phyloP scores from a whole-genome alignment of 1,140 invertebrate genomes.

The Drosophila eugracilis region DNA sequence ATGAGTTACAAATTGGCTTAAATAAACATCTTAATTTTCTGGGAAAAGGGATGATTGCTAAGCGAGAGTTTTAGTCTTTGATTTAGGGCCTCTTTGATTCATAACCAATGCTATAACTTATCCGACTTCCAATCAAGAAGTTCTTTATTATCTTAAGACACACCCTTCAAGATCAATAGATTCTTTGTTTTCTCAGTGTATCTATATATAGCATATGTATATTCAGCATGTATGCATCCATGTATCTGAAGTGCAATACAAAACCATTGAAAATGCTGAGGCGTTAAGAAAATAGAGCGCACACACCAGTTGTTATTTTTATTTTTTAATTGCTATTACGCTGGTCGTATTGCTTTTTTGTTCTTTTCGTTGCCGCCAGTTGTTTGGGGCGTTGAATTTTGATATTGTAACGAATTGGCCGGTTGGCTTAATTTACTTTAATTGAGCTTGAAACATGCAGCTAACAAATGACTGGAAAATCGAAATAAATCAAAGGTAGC shows the following conservation, averaged over 20 bases:
- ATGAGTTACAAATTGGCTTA: no score
- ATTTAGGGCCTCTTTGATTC: neutral
- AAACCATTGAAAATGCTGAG: conserved; percentile 77
- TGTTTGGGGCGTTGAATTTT: conserved; percentile 54
- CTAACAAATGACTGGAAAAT: conserved; percentile 55
- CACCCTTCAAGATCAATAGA: neutral
- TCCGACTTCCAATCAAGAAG: neutral
- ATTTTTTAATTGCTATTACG: conserved; percentile 79
- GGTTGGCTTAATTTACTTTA: conserved; percentile 73
- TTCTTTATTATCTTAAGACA: neutral
- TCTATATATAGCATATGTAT: conserved; percentile 28
- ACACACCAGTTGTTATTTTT: conserved; percentile 78
- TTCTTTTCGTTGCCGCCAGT: conserved; percentile 33
- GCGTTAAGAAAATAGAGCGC: conserved; percentile 81
- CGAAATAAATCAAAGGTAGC: conserved; percentile 8
- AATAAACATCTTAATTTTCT: neutral
- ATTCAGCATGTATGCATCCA: conserved; percentile 23
- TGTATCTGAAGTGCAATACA: conserved; percentile 62
- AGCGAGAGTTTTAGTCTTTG: no score
- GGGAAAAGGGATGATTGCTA: neutral
- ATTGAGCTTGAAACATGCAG: conserved; percentile 72
- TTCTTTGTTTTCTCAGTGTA: conserved; percentile 19
- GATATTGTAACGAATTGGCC: conserved; percentile 45
- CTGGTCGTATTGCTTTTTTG: conserved; percentile 45
- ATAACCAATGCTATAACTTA: neutral